These are phyloP conservation scores for Acanthis flammea DNA, from an alignment of 2,797 vertebrate genomes.

Conservation along the genomic window DNA sequence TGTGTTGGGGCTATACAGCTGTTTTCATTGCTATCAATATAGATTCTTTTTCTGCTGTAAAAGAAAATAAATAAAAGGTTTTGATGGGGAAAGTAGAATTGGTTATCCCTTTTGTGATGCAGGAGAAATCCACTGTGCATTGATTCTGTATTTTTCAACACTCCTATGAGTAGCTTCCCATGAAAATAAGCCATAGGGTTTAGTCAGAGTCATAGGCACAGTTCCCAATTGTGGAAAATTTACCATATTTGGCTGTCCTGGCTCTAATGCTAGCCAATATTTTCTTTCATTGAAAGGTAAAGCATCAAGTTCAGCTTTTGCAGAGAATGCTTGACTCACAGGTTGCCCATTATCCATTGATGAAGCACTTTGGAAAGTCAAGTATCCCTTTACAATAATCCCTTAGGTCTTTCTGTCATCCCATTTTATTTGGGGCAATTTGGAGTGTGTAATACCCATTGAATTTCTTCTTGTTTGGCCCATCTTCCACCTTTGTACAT, in stretches of 20 bases:
- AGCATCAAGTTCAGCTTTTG: neutral
- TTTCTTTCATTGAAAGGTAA: neutral
- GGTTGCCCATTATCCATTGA: accelerated
- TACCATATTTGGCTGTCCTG: neutral
- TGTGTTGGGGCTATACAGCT: neutral
- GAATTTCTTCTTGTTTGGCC: neutral
- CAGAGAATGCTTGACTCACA: neutral
- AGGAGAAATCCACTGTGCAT: neutral
- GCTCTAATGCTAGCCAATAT: neutral
- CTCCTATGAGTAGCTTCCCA: neutral
- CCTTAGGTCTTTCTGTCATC: neutral
- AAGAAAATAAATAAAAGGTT: neutral
- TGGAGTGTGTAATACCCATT: neutral
- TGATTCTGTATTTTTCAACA: neutral
- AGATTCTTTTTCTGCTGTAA: neutral
- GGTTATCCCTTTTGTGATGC: neutral
- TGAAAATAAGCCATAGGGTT: neutral
- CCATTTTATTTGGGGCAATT: neutral
- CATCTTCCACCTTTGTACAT: neutral
- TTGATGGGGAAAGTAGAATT: neutral
- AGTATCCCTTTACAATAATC: neutral
- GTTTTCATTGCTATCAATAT: neutral
- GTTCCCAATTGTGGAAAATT: neutral
- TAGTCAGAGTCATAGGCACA: neutral
- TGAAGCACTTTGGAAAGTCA: neutral